These are phyloP conservation scores for Calliphora vomitoria DNA, from an alignment of 2,888 invertebrate genomes.

Conservation along the genomic window DNA sequence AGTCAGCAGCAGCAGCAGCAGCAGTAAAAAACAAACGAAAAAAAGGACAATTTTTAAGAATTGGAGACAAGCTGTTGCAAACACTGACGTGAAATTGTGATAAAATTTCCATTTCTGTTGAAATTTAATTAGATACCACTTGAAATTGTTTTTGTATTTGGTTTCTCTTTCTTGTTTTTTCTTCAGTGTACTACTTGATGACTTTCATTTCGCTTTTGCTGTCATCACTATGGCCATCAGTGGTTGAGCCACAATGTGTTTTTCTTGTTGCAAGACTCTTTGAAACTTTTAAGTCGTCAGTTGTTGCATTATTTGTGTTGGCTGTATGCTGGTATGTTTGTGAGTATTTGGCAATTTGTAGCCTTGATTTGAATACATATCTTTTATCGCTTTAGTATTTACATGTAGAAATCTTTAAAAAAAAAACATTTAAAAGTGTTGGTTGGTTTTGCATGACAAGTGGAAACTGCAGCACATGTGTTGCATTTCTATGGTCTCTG, in stretches of 20 bases:
- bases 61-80: slow-evolving; percentile 69
- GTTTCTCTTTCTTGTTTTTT: background rate
- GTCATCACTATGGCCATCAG: slow-evolving; percentile 50
- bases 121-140: slow-evolving; percentile 51
- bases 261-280: background rate
- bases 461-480: slow-evolving; percentile 40
- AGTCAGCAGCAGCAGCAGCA: background rate
- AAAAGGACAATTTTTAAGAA: slow-evolving; percentile 31
- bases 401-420: background rate
- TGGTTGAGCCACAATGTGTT: slow-evolving; percentile 22
- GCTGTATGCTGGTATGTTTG: background rate
- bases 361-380: slow-evolving; percentile 32
- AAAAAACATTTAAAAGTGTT: slow-evolving; percentile 16
- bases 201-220: slow-evolving; percentile 29
- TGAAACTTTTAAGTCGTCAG: slow-evolving; percentile 53
- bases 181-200: slow-evolving; percentile 6
- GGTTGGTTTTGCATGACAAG: background rate
- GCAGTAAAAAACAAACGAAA: slow-evolving; percentile 9
- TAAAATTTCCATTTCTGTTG: slow-evolving; percentile 39
- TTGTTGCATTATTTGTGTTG: slow-evolving; percentile 36
- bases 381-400: background rate
- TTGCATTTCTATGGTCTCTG: slow-evolving; percentile 8
- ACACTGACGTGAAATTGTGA: slow-evolving; percentile 46
- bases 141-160: slow-evolving; percentile 1
- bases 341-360: slow-evolving; percentile 10